phyloP scores from a whole-genome alignment of 2,113 vertebrate genomes.

The Oceanites oceanicus region DNA sequence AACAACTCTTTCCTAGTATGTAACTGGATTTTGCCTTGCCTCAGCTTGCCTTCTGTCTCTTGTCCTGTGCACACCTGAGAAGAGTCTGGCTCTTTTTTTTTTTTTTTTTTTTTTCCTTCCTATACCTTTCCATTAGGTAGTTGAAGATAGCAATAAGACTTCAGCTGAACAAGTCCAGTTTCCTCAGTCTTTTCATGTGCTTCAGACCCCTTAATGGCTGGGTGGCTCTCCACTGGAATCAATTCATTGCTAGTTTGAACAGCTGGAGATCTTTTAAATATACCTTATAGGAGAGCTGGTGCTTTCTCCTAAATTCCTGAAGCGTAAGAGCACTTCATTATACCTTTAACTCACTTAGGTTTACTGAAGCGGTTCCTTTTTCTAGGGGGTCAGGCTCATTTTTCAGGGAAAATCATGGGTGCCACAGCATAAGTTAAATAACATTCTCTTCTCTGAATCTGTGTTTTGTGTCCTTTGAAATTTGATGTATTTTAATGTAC shows the following conservation, averaged over 20 bases:
- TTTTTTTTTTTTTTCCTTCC: too few species aligned
- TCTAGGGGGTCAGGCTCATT: not conserved
- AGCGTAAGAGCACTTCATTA: not conserved
- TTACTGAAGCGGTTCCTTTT: not conserved
- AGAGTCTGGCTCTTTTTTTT: not conserved
- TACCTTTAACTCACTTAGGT: not conserved
- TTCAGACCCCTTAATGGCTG: not conserved
- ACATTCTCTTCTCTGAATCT: not conserved
- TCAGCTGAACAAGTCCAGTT: not conserved
- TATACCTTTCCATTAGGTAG: not conserved
- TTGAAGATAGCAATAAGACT: not conserved
- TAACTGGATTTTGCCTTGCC: not conserved
- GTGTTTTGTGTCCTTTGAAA: not conserved
- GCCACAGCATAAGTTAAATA: not conserved
- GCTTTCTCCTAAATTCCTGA: not conserved
- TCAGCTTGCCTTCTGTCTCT: not conserved
- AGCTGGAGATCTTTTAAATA: not conserved
- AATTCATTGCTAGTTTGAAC: not conserved
- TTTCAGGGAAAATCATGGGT: not conserved
- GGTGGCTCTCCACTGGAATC: not conserved
- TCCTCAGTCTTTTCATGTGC: not conserved
- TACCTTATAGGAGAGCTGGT: not conserved
- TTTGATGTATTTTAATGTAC: not conserved
- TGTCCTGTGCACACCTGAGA: not conserved
- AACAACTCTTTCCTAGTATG: not conserved